phyloP scores from a whole-genome alignment of 1,140 invertebrate genomes.

The Zaprionus davidi region DNA sequence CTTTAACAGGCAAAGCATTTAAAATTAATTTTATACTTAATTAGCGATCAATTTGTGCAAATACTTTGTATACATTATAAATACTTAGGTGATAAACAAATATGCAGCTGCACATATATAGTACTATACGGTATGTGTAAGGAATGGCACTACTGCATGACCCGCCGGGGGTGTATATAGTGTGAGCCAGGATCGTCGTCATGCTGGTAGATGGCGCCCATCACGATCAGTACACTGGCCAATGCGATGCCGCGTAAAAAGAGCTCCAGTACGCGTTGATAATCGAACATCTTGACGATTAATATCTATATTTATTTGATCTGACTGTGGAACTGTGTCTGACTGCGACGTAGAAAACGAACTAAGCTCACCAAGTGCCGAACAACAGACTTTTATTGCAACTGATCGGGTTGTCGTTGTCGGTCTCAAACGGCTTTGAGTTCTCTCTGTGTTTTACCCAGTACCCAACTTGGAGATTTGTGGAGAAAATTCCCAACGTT shows the following conservation, averaged over 20 bases:
- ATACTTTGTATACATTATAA: neutral
- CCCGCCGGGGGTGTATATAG: constrained; percentile 59
- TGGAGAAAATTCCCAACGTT: constrained; percentile 31
- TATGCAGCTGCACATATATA: neutral
- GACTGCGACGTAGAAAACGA: constrained; percentile 21
- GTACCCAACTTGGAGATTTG: constrained; percentile 4
- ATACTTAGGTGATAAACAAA: neutral
- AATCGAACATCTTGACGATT: constrained; percentile 28
- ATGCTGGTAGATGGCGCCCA: constrained; percentile 55
- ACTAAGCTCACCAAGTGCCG: constrained; percentile 14
- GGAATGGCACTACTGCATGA: constrained; percentile 40
- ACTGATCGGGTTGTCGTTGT: neutral
- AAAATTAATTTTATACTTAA: neutral
- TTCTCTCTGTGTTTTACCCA: constrained; percentile 19
- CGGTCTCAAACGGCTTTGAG: neutral
- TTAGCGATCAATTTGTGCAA: neutral
- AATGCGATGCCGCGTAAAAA: constrained; percentile 31
- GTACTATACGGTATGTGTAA: neutral
- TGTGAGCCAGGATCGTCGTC: constrained; percentile 55
- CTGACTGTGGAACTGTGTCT: neutral
- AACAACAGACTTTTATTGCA: constrained; percentile 38
- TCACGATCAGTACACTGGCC: constrained; percentile 53
- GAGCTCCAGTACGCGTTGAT: constrained; percentile 12
- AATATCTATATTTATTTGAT: constrained; percentile 7
- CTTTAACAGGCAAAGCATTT: neutral